Percentiles rank a stretch among this genome's conserved stretches.
Evolutionary conservation across 2,888 invertebrate genomes (phyloP).

Genomic region (Entomobrya multifasciata): DNA sequence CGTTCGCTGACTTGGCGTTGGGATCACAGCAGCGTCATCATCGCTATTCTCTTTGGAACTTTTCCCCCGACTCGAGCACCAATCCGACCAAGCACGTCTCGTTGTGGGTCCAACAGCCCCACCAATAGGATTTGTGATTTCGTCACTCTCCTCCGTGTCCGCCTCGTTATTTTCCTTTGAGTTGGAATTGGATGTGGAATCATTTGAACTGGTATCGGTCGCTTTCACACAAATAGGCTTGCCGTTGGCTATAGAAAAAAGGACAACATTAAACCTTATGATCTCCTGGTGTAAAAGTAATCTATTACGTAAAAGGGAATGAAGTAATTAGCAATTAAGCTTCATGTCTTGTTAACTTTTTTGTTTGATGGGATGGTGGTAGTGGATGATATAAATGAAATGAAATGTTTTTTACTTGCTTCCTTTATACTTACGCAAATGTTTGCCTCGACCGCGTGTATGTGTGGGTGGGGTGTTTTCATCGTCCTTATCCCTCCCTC

Average conservation of each 20-base stretch:
- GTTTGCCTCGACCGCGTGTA: slow-evolving; percentile 72
- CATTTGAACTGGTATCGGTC: slow-evolving; percentile 79
- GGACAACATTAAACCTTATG: not conserved
- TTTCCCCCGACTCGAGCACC: slow-evolving; percentile 82
- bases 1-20: slow-evolving; percentile 73
- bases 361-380: not conserved
- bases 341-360: not conserved
- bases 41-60: slow-evolving; percentile 82
- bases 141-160: slow-evolving; percentile 80
- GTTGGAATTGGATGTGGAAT: slow-evolving; percentile 81
- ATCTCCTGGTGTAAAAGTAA: not conserved
- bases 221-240: slow-evolving; percentile 77
- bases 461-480: slow-evolving; percentile 63
- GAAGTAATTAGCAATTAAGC: not conserved
- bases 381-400: not conserved
- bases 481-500: slow-evolving; percentile 69
- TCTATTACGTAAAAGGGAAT: not conserved
- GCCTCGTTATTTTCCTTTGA: slow-evolving; percentile 80
- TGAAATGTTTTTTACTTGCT: not conserved
- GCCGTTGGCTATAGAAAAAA: slow-evolving; percentile 71
- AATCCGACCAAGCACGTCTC: slow-evolving; percentile 88
- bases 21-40: slow-evolving; percentile 74
- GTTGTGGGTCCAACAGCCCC: slow-evolving; percentile 86
- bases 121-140: slow-evolving; percentile 72
- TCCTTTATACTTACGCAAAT: no score